A percentile compares a stretch with the other conserved stretches of the same genome.
Evolutionary conservation across 2,113 vertebrate genomes (phyloP).

Genomic region (Chloropsis cyanopogon): DNA sequence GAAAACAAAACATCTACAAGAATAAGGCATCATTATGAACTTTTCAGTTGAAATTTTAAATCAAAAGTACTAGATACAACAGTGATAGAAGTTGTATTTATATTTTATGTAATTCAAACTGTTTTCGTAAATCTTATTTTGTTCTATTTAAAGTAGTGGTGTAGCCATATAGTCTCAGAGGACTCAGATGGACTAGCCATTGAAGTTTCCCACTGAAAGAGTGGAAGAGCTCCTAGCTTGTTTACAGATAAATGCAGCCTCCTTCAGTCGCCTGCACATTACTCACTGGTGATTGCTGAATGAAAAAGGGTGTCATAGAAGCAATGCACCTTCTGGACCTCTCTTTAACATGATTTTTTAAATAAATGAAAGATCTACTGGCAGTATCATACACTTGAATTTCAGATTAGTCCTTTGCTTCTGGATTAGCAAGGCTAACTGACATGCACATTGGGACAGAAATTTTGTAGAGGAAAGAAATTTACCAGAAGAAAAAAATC

Average conservation of each 20-base stretch:
- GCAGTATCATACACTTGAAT: not conserved
- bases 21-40: not conserved
- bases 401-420: not conserved
- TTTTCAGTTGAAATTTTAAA: not conserved
- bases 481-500: not conserved
- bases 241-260: not conserved
- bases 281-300: not conserved
- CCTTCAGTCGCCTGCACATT: not conserved
- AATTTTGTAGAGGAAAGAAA: not conserved
- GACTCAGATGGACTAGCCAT: not conserved
- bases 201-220: not conserved
- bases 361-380: not conserved
- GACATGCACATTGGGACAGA: not conserved
- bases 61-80: not conserved
- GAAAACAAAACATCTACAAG: not conserved
- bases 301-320: not conserved
- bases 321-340: not conserved
- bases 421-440: not conserved
- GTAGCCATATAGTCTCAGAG: not conserved
- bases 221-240: not conserved
- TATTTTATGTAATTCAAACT: not conserved
- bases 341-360: not conserved
- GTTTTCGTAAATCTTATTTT: not conserved
- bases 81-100: not conserved
- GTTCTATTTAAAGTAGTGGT: not conserved